Evolutionary conservation across 2,888 invertebrate species (phyloP), one percentile per base, ranked within the genome.

Genomic region (Ophion ellenae): DNA sequence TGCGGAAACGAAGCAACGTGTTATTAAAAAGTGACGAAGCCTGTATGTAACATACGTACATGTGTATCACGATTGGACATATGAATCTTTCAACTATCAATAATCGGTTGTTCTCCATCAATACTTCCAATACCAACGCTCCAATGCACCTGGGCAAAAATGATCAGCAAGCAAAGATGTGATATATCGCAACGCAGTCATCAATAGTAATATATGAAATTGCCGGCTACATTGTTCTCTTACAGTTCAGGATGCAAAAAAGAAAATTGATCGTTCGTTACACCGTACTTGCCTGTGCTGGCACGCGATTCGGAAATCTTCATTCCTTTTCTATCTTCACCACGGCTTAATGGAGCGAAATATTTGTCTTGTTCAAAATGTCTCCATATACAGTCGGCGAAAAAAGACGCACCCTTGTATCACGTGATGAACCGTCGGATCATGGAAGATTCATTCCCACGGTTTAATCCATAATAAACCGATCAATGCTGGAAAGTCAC

Each of bases 21-120:
- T 86, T 81, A 86, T 83, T 86, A 86, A 86, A 80, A 83, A 70
- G 86, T 77, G 66, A 78, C 69, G 24, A 81, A 70, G 20, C 67
- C 79, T 20, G 7, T 2, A n/a, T 20, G 20, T 14, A 61, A 61
- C 6, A 17, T 2, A 59, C 71, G 28, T 24, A 80, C 53, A 67
- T 73, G 2, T 45, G 28, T 61, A 74, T 74, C 73, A 28, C 14
- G 36, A 59, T 64, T 28, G 24, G 36, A 67, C 24, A 28, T 61
- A 61, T 36, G n/a, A 32, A 70, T 70, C 70, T 76, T 76, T 80
- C 76, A 75, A 61, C 81, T 64, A 85, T 71, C 36, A 85, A 85
- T 75, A 64, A 79, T 85, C 70, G 32, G 32, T 32, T 32, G 32
- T 85, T 71, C 79, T 20, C n/a, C 11, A 47, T 32, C 61, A 36